Evolutionary conservation across 2,888 invertebrate species (phyloP), one percentile per base, ranked within the genome.

Genomic region (Volucella bombylans): DNA sequence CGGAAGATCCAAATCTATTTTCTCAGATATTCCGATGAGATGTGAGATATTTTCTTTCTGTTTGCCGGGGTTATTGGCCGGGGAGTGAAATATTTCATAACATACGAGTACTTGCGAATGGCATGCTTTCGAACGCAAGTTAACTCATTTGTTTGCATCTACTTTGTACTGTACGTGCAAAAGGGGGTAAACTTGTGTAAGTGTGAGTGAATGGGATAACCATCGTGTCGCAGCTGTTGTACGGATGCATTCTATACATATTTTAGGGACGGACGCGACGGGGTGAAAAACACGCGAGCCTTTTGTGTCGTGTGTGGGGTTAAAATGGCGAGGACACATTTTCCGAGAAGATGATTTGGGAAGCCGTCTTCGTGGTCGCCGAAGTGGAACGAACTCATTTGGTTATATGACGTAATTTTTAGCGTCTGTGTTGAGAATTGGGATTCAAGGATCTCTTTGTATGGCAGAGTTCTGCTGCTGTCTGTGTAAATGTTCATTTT

Each of bases 101-200:
- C n/a, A n/a, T n/a, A n/a, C n/a, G n/a, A n/a, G n/a, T n/a, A 68
- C 72, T 54, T 65, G 81, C 61, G 71, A 52, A 61, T 82, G 81
- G 31, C 71, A 82, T 71, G 65, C 57, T 45, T 47, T 45, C 10
- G 43, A 55, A 41, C 49, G 43, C 65, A 71, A 65, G 71, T 50
- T 61, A 64, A 54, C 59, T 65, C 15, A 59, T 59, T 71, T 65
- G 59, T 43, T 64, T 69, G 50, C 6, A 52, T 39, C 50, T 45
- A 69, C 69, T 69, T 23, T 31, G 31, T 31, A 76, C 69, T 82
- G 47, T 18, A 39, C 57, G 31, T 8, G 10, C 11, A 15, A 8
- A 38, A 8, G 14, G 31, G 31, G 31, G 15, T 38, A 55, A 15
- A 31, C 6, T 2, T 45, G 31, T 18, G 54, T 43, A 4, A 14